Base-by-base conservation (phyloP, 2,113 vertebrate genomes). In the Tyto alba region DNA sequence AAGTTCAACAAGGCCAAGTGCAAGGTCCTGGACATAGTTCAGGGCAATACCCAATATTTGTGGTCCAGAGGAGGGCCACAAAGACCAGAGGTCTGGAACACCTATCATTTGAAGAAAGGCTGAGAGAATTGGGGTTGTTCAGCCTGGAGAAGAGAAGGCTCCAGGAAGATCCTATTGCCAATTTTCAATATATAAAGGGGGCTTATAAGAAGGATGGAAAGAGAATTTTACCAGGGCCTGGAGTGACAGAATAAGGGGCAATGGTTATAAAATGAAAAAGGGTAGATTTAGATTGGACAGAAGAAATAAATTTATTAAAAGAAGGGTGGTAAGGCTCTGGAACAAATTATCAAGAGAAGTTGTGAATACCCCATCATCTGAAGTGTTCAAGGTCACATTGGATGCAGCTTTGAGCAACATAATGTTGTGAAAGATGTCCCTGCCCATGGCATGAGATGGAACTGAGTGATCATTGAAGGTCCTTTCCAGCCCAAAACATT, bases 141-240 rank as follows among this genome's bases (percentile, higher is more conserved):
- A 76, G 5, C 16, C 26, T n/a, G 12, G 12, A 83, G 29, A 55
- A 68, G 13, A 78, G 27, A 62, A 76, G 20, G 6, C 10, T 67
- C 8, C 2, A 4, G 17, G 16, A 9, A 55, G 2, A 62, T 0
- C 6, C 63, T 72, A 32, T 6, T 60, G 7, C 1, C 12, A 3
- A 10, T 38, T 48, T 84, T 7, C 6, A 63, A 7, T 14, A 43
- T 34, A 2, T 53, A 32, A 63, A 59, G 3, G 13, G 7, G 3
- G 2, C 6, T 14, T n/a, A 11, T 47, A 47, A 19, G 45, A 72
- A 81, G 11, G 43, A 11, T 38, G 5, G 15, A 45, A 5, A 55
- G 10, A 5, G 6, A 34, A 2, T 10, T 59, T 73, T 76, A 41
- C 3, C 3, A 15, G 30, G 11, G 6, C 2, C 15, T 77, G 7